phyloP scores from a whole-genome alignment of 2,797 vertebrate genomes.

The Babyrousa celebensis region DNA sequence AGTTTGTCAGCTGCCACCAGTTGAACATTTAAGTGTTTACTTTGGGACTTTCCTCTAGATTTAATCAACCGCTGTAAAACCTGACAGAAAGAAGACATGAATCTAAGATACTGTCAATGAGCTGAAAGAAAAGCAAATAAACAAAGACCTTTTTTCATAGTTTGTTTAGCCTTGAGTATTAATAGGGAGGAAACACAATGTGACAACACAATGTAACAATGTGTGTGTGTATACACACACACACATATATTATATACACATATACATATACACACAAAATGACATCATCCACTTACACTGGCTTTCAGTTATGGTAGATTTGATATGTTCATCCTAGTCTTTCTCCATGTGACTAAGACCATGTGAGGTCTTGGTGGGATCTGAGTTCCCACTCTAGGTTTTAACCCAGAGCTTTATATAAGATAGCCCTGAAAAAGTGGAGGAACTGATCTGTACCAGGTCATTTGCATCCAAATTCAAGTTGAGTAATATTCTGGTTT shows the following conservation, averaged over 20 bases:
- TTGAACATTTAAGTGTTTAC: conserved; percentile 99
- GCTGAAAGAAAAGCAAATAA: conserved; percentile 68
- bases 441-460: neutral
- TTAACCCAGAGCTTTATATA: conserved; percentile 67
- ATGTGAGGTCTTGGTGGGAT: neutral
- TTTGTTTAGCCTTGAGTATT: neutral
- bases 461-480: conserved; percentile 16
- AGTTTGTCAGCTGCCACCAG: conserved; percentile 99
- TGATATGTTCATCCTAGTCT: neutral
- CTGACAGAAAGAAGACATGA: conserved; percentile 89
- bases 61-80: conserved; percentile 98
- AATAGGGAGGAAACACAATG: neutral
- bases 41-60: conserved; percentile 99
- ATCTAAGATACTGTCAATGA: neutral
- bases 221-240: neutral
- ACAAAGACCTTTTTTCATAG: neutral
- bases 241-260: neutral
- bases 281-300: neutral
- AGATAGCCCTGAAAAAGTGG: neutral
- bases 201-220: neutral
- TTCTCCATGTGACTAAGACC: neutral
- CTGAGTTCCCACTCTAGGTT: conserved; percentile 3
- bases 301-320: neutral
- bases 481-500: conserved; percentile 48
- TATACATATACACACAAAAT: neutral